Base-by-base conservation (phyloP, 2,113 vertebrate genomes). In the Ailurus styani region DNA sequence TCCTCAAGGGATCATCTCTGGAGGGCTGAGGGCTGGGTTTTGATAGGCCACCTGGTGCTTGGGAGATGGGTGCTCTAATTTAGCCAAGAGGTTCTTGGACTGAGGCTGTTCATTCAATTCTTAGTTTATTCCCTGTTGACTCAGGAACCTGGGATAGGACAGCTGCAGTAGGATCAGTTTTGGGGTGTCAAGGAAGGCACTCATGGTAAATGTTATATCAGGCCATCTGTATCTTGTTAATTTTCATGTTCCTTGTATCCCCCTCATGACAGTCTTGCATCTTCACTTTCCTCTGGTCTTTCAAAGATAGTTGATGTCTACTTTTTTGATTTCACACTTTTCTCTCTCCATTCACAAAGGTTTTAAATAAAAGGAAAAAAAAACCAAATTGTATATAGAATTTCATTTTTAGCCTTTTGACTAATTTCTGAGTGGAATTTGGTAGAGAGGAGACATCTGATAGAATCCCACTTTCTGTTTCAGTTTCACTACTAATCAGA, bases 351-450 rank as follows among this genome's bases (percentile, higher is more conserved):
- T 70, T 93, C 52, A 89, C 37, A 79, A 55, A 85, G 31, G 7
- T 81, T 20, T 62, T 25, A 50, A 93, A 64, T 82, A n/a, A 73
- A 91, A 68, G 6, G 52, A 60, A 77, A 34, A 83, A 73, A 37
- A 75, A 86, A 14, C 4, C 13, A 87, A 27, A 52, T n/a, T 62
- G 37, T 7, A 9, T 78, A 25, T 47, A 66, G 45, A 47, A 14
- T 87, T 68, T 70, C 42, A 62, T 78, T 66, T 78, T 55, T 45
- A 57, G 27, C 57, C 27, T 85, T 90, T 93, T 55, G n/a, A 70
- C 57, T 90, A 89, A 72, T 89, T 93, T 93, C 45, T 86, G 23
- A 86, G 64, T 95, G 34, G 73, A 90, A 57, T 68, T 93, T 66
- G 20, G 72, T 85, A 57, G 23, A 72, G 79, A 78, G 45, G 89